These are phyloP conservation scores for Stenchaetothrips biformis DNA, from an alignment of 2,888 invertebrate genomes.

Conservation along the genomic window DNA sequence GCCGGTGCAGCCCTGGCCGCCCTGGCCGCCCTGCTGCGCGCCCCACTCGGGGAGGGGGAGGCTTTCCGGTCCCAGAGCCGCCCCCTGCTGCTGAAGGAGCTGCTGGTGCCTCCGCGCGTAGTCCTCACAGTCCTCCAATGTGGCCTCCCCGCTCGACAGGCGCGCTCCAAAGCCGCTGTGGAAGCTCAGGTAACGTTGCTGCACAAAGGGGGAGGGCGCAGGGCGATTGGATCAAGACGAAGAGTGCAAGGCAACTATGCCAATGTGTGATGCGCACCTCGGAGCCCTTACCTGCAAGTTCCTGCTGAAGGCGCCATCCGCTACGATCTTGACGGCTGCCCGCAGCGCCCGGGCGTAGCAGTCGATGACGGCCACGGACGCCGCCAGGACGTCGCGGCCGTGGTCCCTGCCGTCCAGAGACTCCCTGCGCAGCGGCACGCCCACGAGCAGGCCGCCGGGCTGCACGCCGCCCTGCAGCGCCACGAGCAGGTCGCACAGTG, in stretches of 20 bases:
- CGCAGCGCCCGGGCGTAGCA: conserved; percentile 54
- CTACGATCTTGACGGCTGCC: conserved; percentile 50
- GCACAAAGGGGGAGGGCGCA: conserved; percentile 39
- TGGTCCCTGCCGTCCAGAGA: conserved; percentile 52
- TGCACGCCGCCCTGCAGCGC: conserved; percentile 51
- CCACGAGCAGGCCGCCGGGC: conserved; percentile 57
- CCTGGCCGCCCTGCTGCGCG: conserved; percentile 43
- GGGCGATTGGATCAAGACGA: conserved; percentile 27
- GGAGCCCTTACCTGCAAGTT: conserved; percentile 52
- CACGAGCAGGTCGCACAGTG: too few species aligned
- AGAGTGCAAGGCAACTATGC: background rate
- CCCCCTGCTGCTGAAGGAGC: background rate
- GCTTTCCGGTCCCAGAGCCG: background rate
- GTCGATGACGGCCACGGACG: conserved; percentile 55
- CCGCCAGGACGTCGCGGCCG: conserved; percentile 51
- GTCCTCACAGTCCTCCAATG: conserved; percentile 57
- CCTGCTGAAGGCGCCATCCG: conserved; percentile 55
- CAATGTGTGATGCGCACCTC: background rate
- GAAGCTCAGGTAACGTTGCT: conserved; percentile 58
- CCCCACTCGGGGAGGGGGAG: conserved; percentile 33
- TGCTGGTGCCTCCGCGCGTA: conserved; percentile 41
- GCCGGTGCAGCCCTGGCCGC: conserved; percentile 44
- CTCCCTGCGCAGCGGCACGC: conserved; percentile 51
- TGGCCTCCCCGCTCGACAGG: conserved; percentile 51
- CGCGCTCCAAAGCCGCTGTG: conserved; percentile 56